Conservation (phyloP, 2,797 vertebrate genomes). For the Coregonus sp. region DNA sequence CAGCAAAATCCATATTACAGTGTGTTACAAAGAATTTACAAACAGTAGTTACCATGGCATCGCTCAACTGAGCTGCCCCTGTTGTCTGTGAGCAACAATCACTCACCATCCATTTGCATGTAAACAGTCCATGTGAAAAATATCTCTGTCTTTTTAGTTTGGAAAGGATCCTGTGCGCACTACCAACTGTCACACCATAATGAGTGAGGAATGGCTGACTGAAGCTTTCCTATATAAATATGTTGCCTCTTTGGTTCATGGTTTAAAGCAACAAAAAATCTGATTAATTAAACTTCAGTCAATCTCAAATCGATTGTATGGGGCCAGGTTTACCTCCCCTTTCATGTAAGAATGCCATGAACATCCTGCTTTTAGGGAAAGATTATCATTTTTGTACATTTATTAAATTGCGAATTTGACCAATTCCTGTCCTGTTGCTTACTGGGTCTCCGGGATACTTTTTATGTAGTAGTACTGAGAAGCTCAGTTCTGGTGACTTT, state of each 20-base stretch:
- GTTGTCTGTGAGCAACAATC: neutral
- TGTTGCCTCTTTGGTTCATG: slow-evolving; percentile 57
- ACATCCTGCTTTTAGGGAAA: too few relatives aligned
- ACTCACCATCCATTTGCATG: neutral
- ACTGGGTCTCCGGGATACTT: too few relatives aligned
- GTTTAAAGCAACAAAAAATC: slow-evolving; percentile 58
- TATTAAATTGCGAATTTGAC: too few relatives aligned
- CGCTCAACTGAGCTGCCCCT: neutral
- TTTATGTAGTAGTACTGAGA: too few relatives aligned
- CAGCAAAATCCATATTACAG: neutral
- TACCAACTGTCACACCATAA: slow-evolving; percentile 46
- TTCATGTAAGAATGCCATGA: too few relatives aligned
- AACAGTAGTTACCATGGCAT: neutral
- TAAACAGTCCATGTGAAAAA: slow-evolving; percentile 36
- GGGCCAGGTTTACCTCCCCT: too few relatives aligned
- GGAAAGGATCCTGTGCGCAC: slow-evolving; percentile 37
- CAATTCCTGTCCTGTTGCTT: too few relatives aligned
- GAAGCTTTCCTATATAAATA: slow-evolving; percentile 59
- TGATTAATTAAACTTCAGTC: too few relatives aligned
- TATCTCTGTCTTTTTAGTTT: slow-evolving; percentile 7
- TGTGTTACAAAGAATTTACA: neutral
- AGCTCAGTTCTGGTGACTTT: too few relatives aligned
- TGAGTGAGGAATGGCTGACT: slow-evolving; percentile 58
- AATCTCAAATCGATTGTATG: too few relatives aligned
- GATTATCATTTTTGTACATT: too few relatives aligned